Percentiles rank a stretch among this genome's conserved stretches.
phyloP scores from a whole-genome alignment of 2,888 invertebrate species.

The Petrolisthes cinctipes region DNA sequence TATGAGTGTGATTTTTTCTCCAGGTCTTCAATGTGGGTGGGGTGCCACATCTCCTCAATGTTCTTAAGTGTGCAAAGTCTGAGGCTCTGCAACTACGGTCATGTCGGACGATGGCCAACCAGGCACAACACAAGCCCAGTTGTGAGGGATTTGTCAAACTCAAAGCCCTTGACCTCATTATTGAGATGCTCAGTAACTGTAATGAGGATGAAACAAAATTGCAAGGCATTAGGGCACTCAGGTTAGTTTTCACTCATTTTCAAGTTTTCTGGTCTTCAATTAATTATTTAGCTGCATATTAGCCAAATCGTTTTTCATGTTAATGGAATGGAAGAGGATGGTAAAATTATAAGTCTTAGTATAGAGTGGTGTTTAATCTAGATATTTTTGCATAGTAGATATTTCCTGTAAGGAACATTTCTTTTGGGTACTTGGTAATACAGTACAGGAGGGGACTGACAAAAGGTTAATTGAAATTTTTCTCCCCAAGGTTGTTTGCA shows the following conservation, averaged over 20 bases:
- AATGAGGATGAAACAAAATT: constrained; percentile 50
- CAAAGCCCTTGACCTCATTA: constrained; percentile 16
- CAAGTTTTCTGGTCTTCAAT: background rate
- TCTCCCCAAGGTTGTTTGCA: constrained; percentile 32
- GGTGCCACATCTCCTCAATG: constrained; percentile 36
- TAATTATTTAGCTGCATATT: background rate
- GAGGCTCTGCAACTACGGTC: constrained; percentile 42
- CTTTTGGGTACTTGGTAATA: background rate
- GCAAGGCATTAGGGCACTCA: constrained; percentile 38
- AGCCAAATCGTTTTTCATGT: background rate
- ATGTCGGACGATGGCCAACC: constrained; percentile 43
- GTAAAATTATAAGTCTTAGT: background rate
- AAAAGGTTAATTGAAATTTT: background rate
- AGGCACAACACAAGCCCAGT: constrained; percentile 41
- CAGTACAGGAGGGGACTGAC: background rate
- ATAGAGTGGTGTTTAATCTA: too few relatives aligned
- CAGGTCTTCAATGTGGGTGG: constrained; percentile 37
- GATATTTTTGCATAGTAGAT: too few relatives aligned
- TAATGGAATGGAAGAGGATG: background rate
- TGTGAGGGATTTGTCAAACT: constrained; percentile 41
- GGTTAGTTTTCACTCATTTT: constrained; percentile 13
- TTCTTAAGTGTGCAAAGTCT: constrained; percentile 43
- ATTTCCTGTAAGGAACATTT: too few relatives aligned
- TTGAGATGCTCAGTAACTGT: constrained; percentile 37
- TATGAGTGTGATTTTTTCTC: background rate